phyloP scores from a whole-genome alignment of 1,140 invertebrate species.

The Hycleus cichorii region DNA sequence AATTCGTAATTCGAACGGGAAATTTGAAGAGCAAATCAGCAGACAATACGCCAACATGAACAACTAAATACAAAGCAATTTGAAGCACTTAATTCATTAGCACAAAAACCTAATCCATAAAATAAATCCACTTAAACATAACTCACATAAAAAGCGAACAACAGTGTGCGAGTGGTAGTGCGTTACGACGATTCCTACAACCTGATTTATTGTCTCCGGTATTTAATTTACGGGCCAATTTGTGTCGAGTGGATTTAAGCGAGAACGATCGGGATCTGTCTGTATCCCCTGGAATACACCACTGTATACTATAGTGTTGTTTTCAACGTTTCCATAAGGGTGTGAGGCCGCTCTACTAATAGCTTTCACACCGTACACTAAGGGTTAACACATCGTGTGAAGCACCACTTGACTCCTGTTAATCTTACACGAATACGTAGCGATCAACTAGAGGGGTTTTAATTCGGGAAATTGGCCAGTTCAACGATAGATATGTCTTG shows the following conservation, averaged over 20 bases:
- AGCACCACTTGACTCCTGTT: slow-evolving; percentile 36
- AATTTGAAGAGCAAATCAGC: too few relatives aligned
- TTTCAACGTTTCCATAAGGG: neutral
- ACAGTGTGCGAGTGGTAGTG: slow-evolving; percentile 12
- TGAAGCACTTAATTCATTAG: slow-evolving; percentile 33
- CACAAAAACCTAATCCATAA: slow-evolving; percentile 36
- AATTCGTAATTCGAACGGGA: too few relatives aligned
- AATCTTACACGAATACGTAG: slow-evolving; percentile 23
- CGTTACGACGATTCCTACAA: slow-evolving; percentile 26
- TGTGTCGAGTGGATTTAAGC: slow-evolving; percentile 37
- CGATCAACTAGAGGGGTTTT: neutral
- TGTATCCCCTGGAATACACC: neutral
- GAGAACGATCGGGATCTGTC: slow-evolving; percentile 24
- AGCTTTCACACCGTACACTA: slow-evolving; percentile 27
- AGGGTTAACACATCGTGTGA: slow-evolving; percentile 39
- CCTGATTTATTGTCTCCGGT: slow-evolving; percentile 37
- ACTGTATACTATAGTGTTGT: too few relatives aligned
- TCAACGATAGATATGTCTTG: neutral
- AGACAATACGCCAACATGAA: neutral
- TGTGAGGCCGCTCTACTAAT: slow-evolving; percentile 21
- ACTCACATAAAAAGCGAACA: slow-evolving; percentile 29
- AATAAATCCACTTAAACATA: slow-evolving; percentile 37
- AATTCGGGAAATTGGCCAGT: slow-evolving; percentile 8
- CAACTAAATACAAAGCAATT: neutral
- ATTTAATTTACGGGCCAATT: slow-evolving; percentile 40